phyloP scores from a whole-genome alignment of 2,113 vertebrate species.

The Nycticryphes semicollaris region DNA sequence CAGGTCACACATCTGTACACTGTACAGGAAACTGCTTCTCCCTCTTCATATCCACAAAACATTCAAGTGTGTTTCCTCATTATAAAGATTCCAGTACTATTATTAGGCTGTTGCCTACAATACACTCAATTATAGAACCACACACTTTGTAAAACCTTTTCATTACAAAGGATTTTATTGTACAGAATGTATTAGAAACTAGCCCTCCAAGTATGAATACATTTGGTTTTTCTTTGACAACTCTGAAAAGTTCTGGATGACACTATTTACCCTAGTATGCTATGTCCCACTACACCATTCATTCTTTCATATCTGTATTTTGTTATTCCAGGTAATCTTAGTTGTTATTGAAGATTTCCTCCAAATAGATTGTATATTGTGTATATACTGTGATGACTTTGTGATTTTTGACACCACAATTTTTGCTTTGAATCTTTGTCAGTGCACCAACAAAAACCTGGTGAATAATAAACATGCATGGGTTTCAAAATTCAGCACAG shows the following conservation, averaged over 20 bases:
- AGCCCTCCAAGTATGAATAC: not conserved
- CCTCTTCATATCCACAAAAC: not conserved
- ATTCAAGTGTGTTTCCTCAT: not conserved
- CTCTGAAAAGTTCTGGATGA: not conserved
- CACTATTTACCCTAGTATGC: not conserved
- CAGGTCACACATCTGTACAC: not conserved
- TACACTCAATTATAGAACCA: not conserved
- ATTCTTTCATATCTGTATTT: not conserved
- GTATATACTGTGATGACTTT: not conserved
- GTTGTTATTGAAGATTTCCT: not conserved
- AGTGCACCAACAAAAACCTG: not conserved
- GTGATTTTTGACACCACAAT: not conserved
- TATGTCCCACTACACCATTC: not conserved
- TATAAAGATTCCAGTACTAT: not conserved
- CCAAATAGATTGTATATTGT: not conserved
- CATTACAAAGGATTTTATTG: not conserved
- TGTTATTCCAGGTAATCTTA: not conserved
- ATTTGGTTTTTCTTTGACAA: not conserved
- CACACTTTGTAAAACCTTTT: not conserved
- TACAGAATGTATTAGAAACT: not conserved
- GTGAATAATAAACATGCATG: rapidly evolving
- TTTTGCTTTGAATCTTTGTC: not conserved
- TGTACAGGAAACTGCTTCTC: not conserved
- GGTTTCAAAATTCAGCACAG: not conserved
- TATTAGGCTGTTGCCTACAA: not conserved